Evolutionary conservation across 2,113 vertebrate genomes (phyloP).

Genomic region (Apteryx owenii): DNA sequence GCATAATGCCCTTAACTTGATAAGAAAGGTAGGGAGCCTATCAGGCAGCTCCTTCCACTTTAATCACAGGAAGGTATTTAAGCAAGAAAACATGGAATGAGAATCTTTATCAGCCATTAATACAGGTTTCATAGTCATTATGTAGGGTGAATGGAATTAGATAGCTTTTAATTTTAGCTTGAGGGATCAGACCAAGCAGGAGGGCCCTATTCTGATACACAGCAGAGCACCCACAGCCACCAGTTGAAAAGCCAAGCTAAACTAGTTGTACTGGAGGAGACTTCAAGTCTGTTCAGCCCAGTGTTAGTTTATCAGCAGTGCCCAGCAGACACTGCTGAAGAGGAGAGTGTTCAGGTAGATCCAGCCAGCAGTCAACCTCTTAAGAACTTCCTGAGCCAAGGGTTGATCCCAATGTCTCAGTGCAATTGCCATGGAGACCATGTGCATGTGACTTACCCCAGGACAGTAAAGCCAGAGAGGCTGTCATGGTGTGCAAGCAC

Average conservation of each 20-base stretch:
- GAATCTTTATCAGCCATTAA: background rate
- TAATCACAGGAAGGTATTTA: background rate
- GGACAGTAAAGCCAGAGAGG: background rate
- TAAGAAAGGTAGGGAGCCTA: background rate
- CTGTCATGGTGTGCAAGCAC: background rate
- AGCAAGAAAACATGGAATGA: background rate
- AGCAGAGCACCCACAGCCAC: background rate
- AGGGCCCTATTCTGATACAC: background rate
- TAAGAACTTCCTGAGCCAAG: background rate
- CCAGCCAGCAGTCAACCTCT: background rate
- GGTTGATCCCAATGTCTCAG: background rate
- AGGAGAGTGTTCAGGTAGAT: background rate
- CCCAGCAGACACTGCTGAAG: background rate
- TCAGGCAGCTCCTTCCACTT: background rate
- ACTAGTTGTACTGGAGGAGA: background rate
- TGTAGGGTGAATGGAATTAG: background rate
- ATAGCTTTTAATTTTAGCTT: background rate
- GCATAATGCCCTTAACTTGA: background rate
- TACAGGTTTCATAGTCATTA: background rate
- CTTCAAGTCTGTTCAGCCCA: background rate
- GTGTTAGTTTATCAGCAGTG: background rate
- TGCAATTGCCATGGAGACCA: background rate
- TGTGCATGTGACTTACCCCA: background rate
- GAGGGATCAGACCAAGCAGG: background rate
- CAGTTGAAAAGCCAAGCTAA: background rate